Base-by-base conservation (phyloP, 37 sponge, comb jelly and placozoan genomes). In the Ianthella basta region DNA sequence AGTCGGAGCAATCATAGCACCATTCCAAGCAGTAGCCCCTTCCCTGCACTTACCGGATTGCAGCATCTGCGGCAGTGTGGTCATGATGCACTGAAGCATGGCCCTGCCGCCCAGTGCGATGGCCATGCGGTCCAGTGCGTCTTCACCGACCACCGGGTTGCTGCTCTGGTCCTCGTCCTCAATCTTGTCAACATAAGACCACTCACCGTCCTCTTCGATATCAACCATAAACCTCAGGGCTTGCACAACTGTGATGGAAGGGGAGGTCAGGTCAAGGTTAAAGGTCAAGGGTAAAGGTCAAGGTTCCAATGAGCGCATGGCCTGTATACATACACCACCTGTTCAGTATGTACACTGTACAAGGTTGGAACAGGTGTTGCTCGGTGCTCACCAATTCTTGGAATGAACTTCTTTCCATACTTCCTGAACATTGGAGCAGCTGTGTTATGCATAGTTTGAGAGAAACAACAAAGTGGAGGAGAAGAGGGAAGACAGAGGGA, bases 361-460 rank as follows among this genome's bases (percentile, higher is more conserved):
- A n/a, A 61, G 64, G 27, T 12, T 13, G 2, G 14, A 12, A 27
- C 64, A 29, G 29, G 18, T 57, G 59, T 57, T 57, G 18, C 10
- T 2, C 23, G 19, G 15, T 18, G 60, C 92, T 66, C 29, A 94
- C 95, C 85, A 56, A 94, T 85, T 15, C 44, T 55, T 32, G 90
- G 91, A 18, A 92, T 68, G 41, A 86, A 90, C 57, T 79, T 75
- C 54, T 50, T 83, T 60, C 77, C 41, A 32, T 95, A 88, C 82
- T 98, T 98, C 65, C 98, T 91, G 81, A 98, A 85, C 94, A 98
- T 95, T 14, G 92, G 84, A 19, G 98, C 92, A 40, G 94, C 95
- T 66, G 86, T 35, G 65, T 37, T 25, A n/a, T 0, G 37, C 4
- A 83, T 12, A 61, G 8, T 8, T 10, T 3, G 50, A 44, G 50